phyloP scores from a whole-genome alignment of 2,888 invertebrate genomes.

The Amphiduros pacificus region DNA sequence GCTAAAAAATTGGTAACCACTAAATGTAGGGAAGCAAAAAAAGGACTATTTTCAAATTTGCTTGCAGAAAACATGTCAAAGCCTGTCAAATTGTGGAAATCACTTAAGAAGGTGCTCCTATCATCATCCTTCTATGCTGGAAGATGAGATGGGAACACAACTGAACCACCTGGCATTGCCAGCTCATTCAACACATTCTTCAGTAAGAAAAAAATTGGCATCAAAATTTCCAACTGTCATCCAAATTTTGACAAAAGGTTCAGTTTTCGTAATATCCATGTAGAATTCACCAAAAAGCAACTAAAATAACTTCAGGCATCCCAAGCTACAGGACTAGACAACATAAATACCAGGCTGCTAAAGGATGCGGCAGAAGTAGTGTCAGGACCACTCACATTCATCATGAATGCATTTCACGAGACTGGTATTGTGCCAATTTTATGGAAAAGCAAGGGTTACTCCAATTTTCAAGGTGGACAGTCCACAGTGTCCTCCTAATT shows the following conservation, averaged over 20 bases:
- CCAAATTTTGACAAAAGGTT: not conserved
- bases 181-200: not conserved
- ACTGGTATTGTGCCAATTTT: not conserved
- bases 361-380: not conserved
- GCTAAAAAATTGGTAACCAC: not conserved
- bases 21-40: not conserved
- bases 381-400: not conserved
- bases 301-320: not conserved
- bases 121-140: not conserved
- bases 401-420: not conserved
- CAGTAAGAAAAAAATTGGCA: not conserved
- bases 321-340: not conserved
- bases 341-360: not conserved
- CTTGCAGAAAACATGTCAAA: not conserved
- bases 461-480: not conserved
- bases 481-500: not conserved
- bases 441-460: slow-evolving; percentile 2
- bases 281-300: not conserved
- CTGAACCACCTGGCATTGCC: not conserved
- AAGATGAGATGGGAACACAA: not conserved
- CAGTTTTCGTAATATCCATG: not conserved
- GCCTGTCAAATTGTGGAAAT: not conserved
- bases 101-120: not conserved
- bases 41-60: not conserved
- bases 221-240: not conserved